Percentiles rank a stretch among this genome's conserved stretches.
Evolutionary conservation across 2,888 invertebrate species (phyloP).

Genomic region (Tipula helvola): DNA sequence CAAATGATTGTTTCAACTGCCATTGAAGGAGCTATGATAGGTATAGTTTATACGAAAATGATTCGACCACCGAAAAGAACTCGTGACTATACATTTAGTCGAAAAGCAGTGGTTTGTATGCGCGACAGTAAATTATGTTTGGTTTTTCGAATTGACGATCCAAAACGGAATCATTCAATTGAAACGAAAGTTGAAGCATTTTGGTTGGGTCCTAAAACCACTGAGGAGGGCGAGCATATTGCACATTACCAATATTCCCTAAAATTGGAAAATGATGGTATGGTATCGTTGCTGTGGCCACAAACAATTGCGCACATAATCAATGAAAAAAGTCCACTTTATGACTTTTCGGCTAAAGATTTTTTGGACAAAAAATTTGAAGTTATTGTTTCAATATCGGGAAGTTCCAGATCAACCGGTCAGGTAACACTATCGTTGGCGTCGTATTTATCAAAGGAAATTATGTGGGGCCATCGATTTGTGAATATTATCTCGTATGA

Average conservation of each 20-base stretch:
- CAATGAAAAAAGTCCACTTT: constrained; percentile 58
- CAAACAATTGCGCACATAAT: constrained; percentile 68
- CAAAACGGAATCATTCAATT: constrained; percentile 82
- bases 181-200: constrained; percentile 70
- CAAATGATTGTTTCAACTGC: constrained; percentile 80
- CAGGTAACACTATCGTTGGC: constrained; percentile 59
- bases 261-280: constrained; percentile 44
- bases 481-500: constrained; percentile 50
- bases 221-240: constrained; percentile 52
- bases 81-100: constrained; percentile 22
- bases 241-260: constrained; percentile 57
- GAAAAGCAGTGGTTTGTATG: constrained; percentile 71
- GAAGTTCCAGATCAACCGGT: constrained; percentile 65
- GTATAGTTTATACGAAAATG: constrained; percentile 82
- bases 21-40: constrained; percentile 70
- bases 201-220: constrained; percentile 18
- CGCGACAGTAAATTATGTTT: constrained; percentile 70
- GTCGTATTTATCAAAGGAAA: constrained; percentile 67
- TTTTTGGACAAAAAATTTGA: constrained; percentile 60
- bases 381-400: constrained; percentile 70
- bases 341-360: constrained; percentile 60
- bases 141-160: constrained; percentile 81
- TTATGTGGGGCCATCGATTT: constrained; percentile 74
- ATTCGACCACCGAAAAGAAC: constrained; percentile 48
- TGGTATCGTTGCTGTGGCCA: constrained; percentile 66